These are phyloP conservation scores for Cepaea hortensis DNA, from an alignment of 2,888 invertebrate species.

Conservation along the genomic window DNA sequence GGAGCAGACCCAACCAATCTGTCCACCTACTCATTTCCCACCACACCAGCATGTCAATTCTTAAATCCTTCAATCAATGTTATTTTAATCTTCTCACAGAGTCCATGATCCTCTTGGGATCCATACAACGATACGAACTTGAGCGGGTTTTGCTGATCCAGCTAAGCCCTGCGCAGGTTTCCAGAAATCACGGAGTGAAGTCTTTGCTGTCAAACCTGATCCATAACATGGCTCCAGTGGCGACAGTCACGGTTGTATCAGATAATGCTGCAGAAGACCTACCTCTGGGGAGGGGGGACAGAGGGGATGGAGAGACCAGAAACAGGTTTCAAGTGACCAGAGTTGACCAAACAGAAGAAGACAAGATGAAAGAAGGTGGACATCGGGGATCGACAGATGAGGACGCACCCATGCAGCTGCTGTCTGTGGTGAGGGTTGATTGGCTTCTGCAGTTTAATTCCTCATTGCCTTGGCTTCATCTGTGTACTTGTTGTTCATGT, in stretches of 20 bases:
- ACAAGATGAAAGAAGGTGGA: slow-evolving; percentile 10
- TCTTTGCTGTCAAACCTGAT: neutral
- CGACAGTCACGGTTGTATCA: slow-evolving; percentile 24
- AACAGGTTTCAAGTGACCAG: slow-evolving; percentile 81
- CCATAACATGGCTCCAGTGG: neutral
- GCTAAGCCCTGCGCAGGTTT: slow-evolving; percentile 64
- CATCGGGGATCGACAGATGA: neutral
- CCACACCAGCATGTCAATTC: no score
- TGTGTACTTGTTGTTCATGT: neutral
- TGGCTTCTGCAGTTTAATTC: neutral
- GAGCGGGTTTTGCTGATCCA: slow-evolving; percentile 84
- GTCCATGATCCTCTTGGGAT: slow-evolving; percentile 93
- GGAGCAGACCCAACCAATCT: no score
- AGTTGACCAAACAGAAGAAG: slow-evolving; percentile 56
- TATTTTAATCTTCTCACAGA: slow-evolving; percentile 58
- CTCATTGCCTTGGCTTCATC: no score
- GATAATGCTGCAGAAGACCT: slow-evolving; percentile 30
- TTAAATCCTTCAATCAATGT: no score
- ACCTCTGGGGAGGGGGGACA: neutral
- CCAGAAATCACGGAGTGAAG: slow-evolving; percentile 18
- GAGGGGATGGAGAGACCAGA: neutral
- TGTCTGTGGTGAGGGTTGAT: slow-evolving; percentile 47
- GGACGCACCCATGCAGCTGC: slow-evolving; percentile 44
- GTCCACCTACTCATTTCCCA: no score
- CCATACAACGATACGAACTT: slow-evolving; percentile 91